Base-by-base conservation (phyloP, 2,888 invertebrate genomes). In the Panzeria rudis region DNA sequence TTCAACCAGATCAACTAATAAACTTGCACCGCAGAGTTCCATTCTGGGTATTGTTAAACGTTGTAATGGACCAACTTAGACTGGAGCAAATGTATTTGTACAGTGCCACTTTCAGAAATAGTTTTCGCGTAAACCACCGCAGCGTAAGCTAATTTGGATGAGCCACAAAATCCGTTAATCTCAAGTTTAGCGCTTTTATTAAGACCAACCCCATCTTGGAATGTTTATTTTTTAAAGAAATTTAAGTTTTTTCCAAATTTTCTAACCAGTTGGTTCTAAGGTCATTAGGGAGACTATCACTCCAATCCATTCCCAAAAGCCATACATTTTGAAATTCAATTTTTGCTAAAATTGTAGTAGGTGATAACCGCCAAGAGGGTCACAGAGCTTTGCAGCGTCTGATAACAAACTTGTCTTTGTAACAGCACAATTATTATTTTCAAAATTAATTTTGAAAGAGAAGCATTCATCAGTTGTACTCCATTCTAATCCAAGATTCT, bases 91-190 rank as follows among this genome's bases (percentile, higher is more conserved):
- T 29, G 66, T 0, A 56, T 32, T 41, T 86, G 75, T 20, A 84
- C 86, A 23, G 87, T 85, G 25, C 82, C 86, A 35, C 83, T 86
- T 25, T 9, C 11, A 3, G 52, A 62, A 25, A n/a, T 52, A 3
- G 25, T 25, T 41, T 54, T 75, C 11, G 41, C 20, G 41, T 79
- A 84, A 1, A 75, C 79, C 8, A 71, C 83, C 13, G 79, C n/a
- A n/a, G n/a, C n/a, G n/a, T n/a, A n/a, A n/a, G n/a, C n/a, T n/a
- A n/a, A n/a, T n/a, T n/a, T n/a, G 0, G 79, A 84, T 1, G 78
- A 69, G 44, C 79, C 83, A 13, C 56, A 64, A 29, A 79, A 79
- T 15, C 69, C 79, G 5, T 84, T 71, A 8, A 77, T 54, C 71
- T 83, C 72, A 7, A 66, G 4, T 15, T 11, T 47, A 25, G 38